These are phyloP conservation scores for Megaptera novaeangliae DNA, from an alignment of 2,113 vertebrate genomes.

Conservation along the genomic window DNA sequence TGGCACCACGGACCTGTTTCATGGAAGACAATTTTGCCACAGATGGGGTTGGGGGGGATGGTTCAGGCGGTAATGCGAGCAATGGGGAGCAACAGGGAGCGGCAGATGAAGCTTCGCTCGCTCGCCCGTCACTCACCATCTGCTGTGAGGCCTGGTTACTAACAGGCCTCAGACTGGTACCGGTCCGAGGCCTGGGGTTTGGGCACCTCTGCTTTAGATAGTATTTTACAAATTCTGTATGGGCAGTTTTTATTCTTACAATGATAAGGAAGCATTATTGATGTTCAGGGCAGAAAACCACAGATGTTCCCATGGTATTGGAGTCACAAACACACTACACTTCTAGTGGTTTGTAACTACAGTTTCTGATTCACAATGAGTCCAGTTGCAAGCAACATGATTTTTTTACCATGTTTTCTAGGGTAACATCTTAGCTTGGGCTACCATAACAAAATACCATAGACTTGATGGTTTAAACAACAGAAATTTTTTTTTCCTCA, in stretches of 20 bases:
- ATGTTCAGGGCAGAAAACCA: neutral
- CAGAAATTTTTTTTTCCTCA: neutral
- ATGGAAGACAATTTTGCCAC: too few relatives aligned
- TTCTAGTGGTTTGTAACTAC: neutral
- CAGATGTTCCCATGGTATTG: neutral
- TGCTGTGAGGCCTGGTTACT: too few relatives aligned
- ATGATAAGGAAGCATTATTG: neutral
- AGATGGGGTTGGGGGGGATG: too few relatives aligned
- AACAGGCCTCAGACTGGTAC: too few relatives aligned
- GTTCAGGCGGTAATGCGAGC: too few relatives aligned
- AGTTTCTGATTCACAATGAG: neutral
- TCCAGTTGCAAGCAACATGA: neutral
- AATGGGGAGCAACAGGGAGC: too few relatives aligned
- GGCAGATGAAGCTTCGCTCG: too few relatives aligned
- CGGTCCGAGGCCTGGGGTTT: too few relatives aligned
- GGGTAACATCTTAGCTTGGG: neutral
- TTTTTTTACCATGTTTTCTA: neutral
- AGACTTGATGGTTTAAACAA: neutral
- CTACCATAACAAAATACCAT: neutral
- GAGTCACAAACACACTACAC: neutral
- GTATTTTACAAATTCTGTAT: neutral
- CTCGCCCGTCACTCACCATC: too few relatives aligned
- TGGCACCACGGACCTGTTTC: too few relatives aligned
- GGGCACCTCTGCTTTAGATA: neutral
- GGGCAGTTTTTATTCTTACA: neutral